phyloP scores from a whole-genome alignment of 2,113 vertebrate species.

The Leptobrachium ailaonicum region DNA sequence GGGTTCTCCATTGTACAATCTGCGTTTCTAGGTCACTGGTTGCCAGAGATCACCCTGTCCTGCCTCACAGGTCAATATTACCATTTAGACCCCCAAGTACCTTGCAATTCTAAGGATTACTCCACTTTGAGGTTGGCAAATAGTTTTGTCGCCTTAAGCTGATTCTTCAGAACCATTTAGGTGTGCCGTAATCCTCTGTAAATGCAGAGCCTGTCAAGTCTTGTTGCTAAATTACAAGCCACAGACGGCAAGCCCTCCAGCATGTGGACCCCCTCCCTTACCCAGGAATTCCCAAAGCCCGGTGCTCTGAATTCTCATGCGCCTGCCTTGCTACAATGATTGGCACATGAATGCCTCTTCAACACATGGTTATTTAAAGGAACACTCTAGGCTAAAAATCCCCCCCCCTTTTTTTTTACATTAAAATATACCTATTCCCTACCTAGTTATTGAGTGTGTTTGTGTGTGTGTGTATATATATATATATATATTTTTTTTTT shows the following conservation, averaged over 20 bases:
- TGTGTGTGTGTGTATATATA: too few relatives aligned
- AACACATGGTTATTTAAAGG: too few relatives aligned
- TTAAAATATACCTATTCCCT: too few relatives aligned
- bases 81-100: neutral
- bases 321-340: too few relatives aligned
- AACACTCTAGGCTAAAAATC: too few relatives aligned
- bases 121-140: conserved; percentile 11
- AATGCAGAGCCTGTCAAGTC: conserved; percentile 18
- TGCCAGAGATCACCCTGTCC: neutral
- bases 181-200: conserved; percentile 31
- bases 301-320: neutral
- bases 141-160: conserved; percentile 12
- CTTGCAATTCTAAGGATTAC: conserved; percentile 1
- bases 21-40: too few relatives aligned
- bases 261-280: conserved; percentile 1
- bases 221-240: conserved; percentile 19
- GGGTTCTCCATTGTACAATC: too few relatives aligned
- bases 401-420: too few relatives aligned
- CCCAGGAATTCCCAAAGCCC: neutral
- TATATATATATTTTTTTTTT: too few relatives aligned
- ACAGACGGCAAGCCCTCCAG: neutral
- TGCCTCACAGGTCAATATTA: neutral
- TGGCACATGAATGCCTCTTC: too few relatives aligned
- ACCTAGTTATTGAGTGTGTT: too few relatives aligned
- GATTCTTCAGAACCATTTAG: conserved; percentile 16